Percentiles rank a stretch among this genome's conserved stretches.
phyloP scores from a whole-genome alignment of 2,888 invertebrate species.

The Amblyjoppa fuscipennis region DNA sequence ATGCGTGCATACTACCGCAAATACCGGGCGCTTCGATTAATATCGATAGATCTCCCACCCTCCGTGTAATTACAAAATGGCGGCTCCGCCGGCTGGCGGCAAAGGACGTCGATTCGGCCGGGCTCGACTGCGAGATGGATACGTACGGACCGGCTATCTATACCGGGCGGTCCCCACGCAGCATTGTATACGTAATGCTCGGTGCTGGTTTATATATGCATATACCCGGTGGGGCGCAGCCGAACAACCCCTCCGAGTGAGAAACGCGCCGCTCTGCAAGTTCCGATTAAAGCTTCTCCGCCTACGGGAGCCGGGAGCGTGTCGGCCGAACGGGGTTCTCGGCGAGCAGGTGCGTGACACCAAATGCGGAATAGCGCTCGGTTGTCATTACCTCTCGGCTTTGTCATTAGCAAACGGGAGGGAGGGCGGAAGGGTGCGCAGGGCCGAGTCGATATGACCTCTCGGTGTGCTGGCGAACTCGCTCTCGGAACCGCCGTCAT shows the following conservation, averaged over 20 bases:
- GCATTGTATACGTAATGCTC: slow-evolving; percentile 29
- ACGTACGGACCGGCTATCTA: slow-evolving; percentile 33
- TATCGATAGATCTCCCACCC: slow-evolving; percentile 72
- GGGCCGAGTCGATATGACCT: slow-evolving; percentile 53
- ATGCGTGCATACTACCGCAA: slow-evolving; percentile 14
- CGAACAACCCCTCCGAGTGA: slow-evolving; percentile 20
- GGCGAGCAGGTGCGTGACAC: slow-evolving; percentile 53
- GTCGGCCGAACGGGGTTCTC: background rate
- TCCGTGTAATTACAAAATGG: slow-evolving; percentile 76
- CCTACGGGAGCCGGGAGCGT: background rate
- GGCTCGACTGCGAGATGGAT: slow-evolving; percentile 34
- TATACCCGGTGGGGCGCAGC: background rate
- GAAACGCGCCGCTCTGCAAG: slow-evolving; percentile 47
- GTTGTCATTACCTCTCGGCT: slow-evolving; percentile 60
- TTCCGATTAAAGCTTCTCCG: slow-evolving; percentile 41
- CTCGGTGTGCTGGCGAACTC: slow-evolving; percentile 24
- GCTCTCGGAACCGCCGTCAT: slow-evolving; percentile 18
- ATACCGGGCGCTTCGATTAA: slow-evolving; percentile 71
- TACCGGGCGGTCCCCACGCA: slow-evolving; percentile 7
- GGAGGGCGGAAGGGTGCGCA: slow-evolving; percentile 12
- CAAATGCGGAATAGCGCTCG: slow-evolving; percentile 57
- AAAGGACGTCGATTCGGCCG: slow-evolving; percentile 58
- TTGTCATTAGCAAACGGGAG: slow-evolving; percentile 58
- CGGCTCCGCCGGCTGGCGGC: slow-evolving; percentile 62
- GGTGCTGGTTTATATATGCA: background rate